Evolutionary conservation across 2,797 vertebrate genomes (phyloP), one percentile per base, ranked within the genome.

Genomic region (Tenualosa ilisha): DNA sequence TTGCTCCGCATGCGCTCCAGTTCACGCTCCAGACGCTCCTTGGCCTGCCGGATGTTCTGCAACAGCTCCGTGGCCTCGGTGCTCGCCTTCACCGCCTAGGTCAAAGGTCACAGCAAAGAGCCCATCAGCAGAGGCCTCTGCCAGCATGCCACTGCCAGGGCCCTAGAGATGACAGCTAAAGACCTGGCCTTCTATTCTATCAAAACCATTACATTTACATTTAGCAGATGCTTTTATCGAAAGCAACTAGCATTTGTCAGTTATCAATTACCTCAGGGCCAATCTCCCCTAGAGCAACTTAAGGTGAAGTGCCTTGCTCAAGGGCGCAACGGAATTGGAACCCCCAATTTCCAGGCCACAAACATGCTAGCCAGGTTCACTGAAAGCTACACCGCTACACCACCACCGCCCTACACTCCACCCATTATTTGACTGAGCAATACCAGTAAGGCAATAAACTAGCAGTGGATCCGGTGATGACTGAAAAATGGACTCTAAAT

Each of bases 31-130:
- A 96, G 92, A 0, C 95, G 93, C 82, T 99, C 98, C 92, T 99
- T 99, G 12, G 97, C 96, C 92, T 97, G 92, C 84, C 96, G 97
- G 91, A 99, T 97, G 68, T 95, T 97, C 92, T 99, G 98, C 85
- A 99, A 96, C 75, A 97, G 96, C 91, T 99, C 98, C 0, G 98
- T 97, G 26, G 98, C 98, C 91, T 99, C 98, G 40, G 97, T 97
- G 89, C 96, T 98, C 72, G 97, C 97, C 93, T 98, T 99, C 65
- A 97, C 92, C 0, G 98, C 96, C 98, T 99, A 49, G 0, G 65
- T 75, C 68, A 75, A 43, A 75, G 68, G 68, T 75, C 68, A 75
- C 1, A 43, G 68, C 68, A 75, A 56, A 24, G 8, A 65, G 65
- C 26, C 3, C 65, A 6, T 72, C 65, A 72, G 12, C 8, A 31